Percentiles rank a stretch among this genome's conserved stretches.
phyloP scores from a whole-genome alignment of 1,140 invertebrate genomes.

The Lepidotrigona ventralis region DNA sequence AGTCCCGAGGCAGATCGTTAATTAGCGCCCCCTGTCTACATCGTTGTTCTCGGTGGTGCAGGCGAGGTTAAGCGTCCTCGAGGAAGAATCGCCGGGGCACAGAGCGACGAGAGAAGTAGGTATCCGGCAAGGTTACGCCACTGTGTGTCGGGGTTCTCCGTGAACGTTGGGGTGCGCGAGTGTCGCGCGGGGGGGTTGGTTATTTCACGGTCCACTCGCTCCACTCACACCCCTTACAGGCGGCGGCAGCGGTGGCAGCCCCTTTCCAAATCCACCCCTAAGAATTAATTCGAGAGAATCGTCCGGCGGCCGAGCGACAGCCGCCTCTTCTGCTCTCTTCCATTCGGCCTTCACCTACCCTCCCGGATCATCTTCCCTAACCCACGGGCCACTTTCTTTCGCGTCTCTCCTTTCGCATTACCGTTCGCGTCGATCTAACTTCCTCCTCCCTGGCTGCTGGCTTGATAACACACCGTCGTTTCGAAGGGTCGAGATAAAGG shows the following conservation, averaged over 20 bases:
- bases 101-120: background rate
- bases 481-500: slow-evolving; percentile 50
- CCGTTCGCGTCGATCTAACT: slow-evolving; percentile 70
- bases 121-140: slow-evolving; percentile 68
- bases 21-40: slow-evolving; percentile 32
- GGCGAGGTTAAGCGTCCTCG: slow-evolving; percentile 19
- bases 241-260: slow-evolving; percentile 56
- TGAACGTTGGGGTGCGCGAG: slow-evolving; percentile 67
- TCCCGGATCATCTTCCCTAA: slow-evolving; percentile 18
- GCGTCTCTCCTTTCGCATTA: slow-evolving; percentile 60
- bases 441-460: slow-evolving; percentile 57
- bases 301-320: slow-evolving; percentile 75
- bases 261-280: slow-evolving; percentile 76
- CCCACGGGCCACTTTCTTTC: slow-evolving; percentile 36
- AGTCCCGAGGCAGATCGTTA: slow-evolving; percentile 47
- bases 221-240: slow-evolving; percentile 74
- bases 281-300: slow-evolving; percentile 81
- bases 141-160: slow-evolving; percentile 63
- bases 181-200: slow-evolving; percentile 75
- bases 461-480: slow-evolving; percentile 67
- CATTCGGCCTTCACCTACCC: slow-evolving; percentile 42
- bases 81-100: slow-evolving; percentile 31
- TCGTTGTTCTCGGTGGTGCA: slow-evolving; percentile 7
- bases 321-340: slow-evolving; percentile 61
- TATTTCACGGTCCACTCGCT: slow-evolving; percentile 80